phyloP scores from a whole-genome alignment of 2,797 vertebrate species.

The Glossophaga mutica region DNA sequence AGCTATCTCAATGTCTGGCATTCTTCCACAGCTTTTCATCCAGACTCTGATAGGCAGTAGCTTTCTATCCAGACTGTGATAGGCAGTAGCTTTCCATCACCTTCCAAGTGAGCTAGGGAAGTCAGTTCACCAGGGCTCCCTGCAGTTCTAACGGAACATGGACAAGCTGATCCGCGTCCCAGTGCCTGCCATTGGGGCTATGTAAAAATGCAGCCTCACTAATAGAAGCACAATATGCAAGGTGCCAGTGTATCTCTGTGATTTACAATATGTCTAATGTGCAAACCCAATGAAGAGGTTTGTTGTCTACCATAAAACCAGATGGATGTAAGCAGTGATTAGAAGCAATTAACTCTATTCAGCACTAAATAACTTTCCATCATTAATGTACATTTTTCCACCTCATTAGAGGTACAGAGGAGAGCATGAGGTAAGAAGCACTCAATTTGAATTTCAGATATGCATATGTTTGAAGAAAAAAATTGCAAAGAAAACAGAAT shows the following conservation, averaged over 20 bases:
- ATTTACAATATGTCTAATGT: constrained; percentile 91
- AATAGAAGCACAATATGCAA: constrained; percentile 83
- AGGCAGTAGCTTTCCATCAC: background rate
- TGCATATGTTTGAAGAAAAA: constrained; percentile 73
- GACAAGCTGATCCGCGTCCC: background rate
- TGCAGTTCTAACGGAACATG: background rate
- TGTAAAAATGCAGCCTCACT: constrained; percentile 74
- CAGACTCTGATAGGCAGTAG: background rate
- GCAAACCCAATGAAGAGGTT: constrained; percentile 91
- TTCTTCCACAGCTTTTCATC: background rate
- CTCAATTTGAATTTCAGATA: constrained; percentile 88
- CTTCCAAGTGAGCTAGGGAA: background rate
- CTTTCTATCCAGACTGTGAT: background rate
- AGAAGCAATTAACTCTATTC: constrained; percentile 94
- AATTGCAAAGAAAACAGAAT: constrained; percentile 68
- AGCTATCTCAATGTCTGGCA: background rate
- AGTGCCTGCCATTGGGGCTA: background rate
- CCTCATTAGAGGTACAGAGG: constrained; percentile 87
- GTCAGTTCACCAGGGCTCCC: background rate
- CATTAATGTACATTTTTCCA: constrained; percentile 92
- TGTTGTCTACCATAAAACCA: constrained; percentile 94
- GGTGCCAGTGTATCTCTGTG: constrained; percentile 81
- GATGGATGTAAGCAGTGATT: constrained; percentile 95
- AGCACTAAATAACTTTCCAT: constrained; percentile 94
- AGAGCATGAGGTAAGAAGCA: constrained; percentile 79